A percentile compares a stretch with the other conserved stretches of the same genome.
Evolutionary conservation across 2,797 vertebrate species (phyloP).

Genomic region (Enteromius afrohamiltoni): DNA sequence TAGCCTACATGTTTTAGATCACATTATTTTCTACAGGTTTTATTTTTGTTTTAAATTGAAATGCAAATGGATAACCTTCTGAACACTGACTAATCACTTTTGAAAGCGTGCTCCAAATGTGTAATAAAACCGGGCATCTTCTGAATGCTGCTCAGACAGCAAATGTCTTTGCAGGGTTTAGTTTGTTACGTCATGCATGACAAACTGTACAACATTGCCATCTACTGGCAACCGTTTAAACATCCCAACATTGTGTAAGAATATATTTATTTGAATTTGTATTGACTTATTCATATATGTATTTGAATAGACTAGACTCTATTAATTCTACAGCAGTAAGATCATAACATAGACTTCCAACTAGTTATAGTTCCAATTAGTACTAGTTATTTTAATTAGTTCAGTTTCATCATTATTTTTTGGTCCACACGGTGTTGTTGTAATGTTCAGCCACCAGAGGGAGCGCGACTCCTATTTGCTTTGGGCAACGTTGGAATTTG

Average conservation of each 20-base stretch:
- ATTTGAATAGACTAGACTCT: neutral
- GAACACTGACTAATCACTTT: neutral
- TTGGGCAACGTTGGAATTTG: neutral
- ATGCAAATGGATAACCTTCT: neutral
- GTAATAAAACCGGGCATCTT: slow-evolving; percentile 33
- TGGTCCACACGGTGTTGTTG: neutral
- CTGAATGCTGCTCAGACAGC: slow-evolving; percentile 43
- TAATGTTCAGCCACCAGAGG: slow-evolving; percentile 22
- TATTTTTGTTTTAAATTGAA: neutral
- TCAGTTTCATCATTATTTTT: neutral
- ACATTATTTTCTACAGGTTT: neutral
- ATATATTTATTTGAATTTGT: neutral
- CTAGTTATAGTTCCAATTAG: too few relatives aligned
- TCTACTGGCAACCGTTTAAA: slow-evolving; percentile 46
- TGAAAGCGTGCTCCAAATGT: neutral
- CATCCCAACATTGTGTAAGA: neutral
- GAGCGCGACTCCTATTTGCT: neutral
- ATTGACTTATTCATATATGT: neutral
- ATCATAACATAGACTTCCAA: neutral
- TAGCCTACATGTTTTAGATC: neutral
- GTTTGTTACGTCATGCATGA: slow-evolving; percentile 40
- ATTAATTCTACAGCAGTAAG: neutral
- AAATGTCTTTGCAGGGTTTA: slow-evolving; percentile 42
- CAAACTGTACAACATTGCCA: slow-evolving; percentile 61
- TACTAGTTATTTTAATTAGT: neutral